phyloP scores from a whole-genome alignment of 2,113 vertebrate genomes.

The Australoheros scitulus region DNA sequence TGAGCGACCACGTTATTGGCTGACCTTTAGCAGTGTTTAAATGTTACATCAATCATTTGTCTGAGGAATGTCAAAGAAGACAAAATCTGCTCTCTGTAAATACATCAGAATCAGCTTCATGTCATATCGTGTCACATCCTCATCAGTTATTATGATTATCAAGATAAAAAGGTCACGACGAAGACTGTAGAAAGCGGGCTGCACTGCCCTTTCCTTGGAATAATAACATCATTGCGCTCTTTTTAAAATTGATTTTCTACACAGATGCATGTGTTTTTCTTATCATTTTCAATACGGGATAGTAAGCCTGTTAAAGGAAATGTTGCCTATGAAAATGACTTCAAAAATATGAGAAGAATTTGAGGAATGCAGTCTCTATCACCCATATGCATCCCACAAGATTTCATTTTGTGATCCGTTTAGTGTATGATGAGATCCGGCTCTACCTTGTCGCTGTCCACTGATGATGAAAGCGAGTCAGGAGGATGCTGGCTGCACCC shows the following conservation, averaged over 20 bases:
- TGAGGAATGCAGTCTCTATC: neutral
- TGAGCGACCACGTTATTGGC: neutral
- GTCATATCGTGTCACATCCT: constrained; percentile 8
- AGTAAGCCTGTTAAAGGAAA: neutral
- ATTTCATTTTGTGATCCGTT: neutral
- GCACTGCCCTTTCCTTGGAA: neutral
- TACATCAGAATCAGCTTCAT: neutral
- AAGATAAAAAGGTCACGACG: constrained; percentile 51
- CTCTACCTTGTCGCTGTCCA: constrained; percentile 84
- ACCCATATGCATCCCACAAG: neutral
- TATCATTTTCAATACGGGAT: constrained; percentile 1
- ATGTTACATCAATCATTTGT: constrained; percentile 43
- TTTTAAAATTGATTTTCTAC: neutral
- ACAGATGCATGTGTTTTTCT: constrained; percentile 6
- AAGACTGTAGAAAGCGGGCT: constrained; percentile 5
- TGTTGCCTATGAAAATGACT: constrained; percentile 6
- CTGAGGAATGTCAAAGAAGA: constrained; percentile 7
- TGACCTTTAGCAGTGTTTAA: constrained; percentile 56
- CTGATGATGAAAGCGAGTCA: constrained; percentile 86
- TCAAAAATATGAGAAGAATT: constrained; percentile 12
- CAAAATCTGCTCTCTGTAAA: neutral
- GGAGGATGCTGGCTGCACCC: constrained; percentile 85
- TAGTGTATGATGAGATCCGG: constrained; percentile 22
- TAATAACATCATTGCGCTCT: neutral
- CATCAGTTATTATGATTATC: constrained; percentile 4